A percentile compares a stretch with the other conserved stretches of the same genome.
These are phyloP conservation scores for Sturnus vulgaris DNA, from an alignment of 2,113 vertebrate genomes.

Conservation along the genomic window DNA sequence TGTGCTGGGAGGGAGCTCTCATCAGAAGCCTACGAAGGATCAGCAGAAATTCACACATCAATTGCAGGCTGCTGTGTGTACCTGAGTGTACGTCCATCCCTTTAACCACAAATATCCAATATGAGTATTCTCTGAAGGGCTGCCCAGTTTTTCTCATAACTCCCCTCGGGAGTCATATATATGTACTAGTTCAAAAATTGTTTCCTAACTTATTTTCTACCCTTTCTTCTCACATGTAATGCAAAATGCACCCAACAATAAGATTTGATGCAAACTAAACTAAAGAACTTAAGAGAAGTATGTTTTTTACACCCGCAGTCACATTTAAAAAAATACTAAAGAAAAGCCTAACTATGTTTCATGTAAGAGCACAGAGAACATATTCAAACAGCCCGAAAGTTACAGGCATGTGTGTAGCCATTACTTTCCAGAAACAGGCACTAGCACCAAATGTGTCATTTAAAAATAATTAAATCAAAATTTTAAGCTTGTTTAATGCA, in stretches of 20 bases:
- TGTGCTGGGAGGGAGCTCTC: background rate
- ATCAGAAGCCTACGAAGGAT: background rate
- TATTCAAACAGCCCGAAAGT: background rate
- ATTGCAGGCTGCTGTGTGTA: rapidly evolving
- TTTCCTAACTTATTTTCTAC: background rate
- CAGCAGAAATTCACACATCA: background rate
- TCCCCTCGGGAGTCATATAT: background rate
- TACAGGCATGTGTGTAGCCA: background rate
- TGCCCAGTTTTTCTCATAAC: background rate
- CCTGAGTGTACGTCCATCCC: rapidly evolving
- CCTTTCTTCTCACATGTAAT: background rate
- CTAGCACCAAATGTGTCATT: background rate
- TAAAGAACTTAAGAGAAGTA: background rate
- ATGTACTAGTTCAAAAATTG: background rate
- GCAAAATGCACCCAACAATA: background rate
- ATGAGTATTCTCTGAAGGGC: background rate
- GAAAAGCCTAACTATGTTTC: background rate
- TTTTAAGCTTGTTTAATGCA: conserved; percentile 29
- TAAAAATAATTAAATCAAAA: conserved; percentile 35
- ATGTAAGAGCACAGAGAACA: background rate
- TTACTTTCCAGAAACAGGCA: background rate
- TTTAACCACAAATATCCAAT: background rate
- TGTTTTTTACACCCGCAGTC: background rate
- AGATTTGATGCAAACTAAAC: background rate
- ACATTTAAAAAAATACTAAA: too few relatives aligned